phyloP scores from a whole-genome alignment of 2,797 vertebrate genomes.

The Picus viridis region DNA sequence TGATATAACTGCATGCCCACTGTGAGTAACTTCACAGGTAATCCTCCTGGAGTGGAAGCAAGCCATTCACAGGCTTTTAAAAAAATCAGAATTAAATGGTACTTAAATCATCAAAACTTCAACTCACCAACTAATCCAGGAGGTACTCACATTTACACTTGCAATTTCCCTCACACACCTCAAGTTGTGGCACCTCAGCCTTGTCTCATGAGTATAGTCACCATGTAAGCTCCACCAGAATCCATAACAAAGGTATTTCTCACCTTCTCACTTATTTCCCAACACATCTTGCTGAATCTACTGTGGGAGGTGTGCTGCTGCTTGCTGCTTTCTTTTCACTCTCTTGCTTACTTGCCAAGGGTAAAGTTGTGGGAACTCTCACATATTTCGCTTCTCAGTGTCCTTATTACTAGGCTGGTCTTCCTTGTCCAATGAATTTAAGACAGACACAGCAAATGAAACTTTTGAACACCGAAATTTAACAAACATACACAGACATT shows the following conservation, averaged over 20 bases:
- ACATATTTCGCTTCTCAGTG: not conserved
- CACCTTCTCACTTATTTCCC: not conserved
- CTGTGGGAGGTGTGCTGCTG: not conserved
- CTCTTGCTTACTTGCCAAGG: not conserved
- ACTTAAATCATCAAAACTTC: not conserved
- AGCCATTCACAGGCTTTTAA: not conserved
- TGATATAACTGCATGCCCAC: not conserved
- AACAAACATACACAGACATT: not conserved
- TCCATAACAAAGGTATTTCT: not conserved
- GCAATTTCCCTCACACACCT: not conserved
- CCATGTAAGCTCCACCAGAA: not conserved
- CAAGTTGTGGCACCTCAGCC: not conserved
- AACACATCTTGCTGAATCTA: not conserved
- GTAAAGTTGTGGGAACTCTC: not conserved
- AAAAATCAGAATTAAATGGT: not conserved
- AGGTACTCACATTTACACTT: not conserved
- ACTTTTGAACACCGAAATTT: not conserved
- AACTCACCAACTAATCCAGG: not conserved
- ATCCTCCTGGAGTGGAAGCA: not conserved
- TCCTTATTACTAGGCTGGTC: not conserved
- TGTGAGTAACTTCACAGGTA: not conserved
- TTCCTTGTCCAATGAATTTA: not conserved
- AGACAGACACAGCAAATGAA: not conserved
- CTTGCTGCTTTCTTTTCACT: not conserved
- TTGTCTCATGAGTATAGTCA: not conserved